Evolutionary conservation across 2,113 vertebrate species (phyloP), one percentile per base, ranked within the genome.

Genomic region (Syngnathus scovelli): DNA sequence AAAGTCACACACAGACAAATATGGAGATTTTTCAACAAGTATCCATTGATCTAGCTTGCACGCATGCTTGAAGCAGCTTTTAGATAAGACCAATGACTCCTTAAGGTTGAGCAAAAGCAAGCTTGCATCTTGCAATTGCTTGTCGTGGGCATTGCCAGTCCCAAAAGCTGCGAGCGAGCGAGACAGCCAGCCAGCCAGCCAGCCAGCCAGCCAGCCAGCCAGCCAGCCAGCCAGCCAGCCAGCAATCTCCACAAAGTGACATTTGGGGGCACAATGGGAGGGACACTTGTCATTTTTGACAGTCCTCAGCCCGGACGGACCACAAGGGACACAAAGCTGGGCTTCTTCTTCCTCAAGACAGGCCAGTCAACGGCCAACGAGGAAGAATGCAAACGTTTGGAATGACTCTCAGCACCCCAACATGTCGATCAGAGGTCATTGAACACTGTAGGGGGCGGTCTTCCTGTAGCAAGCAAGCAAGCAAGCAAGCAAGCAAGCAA

Each of bases 251-350:
- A 43, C 37, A 52, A 73, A 64, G 75, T 72, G 77, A 21, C 85
- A 71, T 33, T 33, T 41, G 71, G 62, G 82, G 76, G 66, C 78
- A 87, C 69, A 5, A 71, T 58, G 79, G 82, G 82, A 88, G 79
- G 82, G 82, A 88, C 73, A 82, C 81, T 43, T 83, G 72, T 61
- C 56, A 79, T 33, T 33, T 77, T 83, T 23, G 71, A 83, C 70
- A 90, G 74, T 63, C 70, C 37, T 82, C 27, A 33, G 27, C 27
- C 27, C 27, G 27, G 64, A 78, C 72, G 66, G 44, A 44, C 59
- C 77, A 66, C 62, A 9, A 59, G 83, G 69, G 84, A 72, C 71
- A 77, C 60, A 63, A 70, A 64, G 60, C 76, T 68, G 71, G 60
- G 56, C 27, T 33, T 33, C 52, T 68, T 76, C 51, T 62, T 77